These are phyloP conservation scores for Syritta pipiens DNA, from an alignment of 2,888 invertebrate genomes.

Conservation along the genomic window DNA sequence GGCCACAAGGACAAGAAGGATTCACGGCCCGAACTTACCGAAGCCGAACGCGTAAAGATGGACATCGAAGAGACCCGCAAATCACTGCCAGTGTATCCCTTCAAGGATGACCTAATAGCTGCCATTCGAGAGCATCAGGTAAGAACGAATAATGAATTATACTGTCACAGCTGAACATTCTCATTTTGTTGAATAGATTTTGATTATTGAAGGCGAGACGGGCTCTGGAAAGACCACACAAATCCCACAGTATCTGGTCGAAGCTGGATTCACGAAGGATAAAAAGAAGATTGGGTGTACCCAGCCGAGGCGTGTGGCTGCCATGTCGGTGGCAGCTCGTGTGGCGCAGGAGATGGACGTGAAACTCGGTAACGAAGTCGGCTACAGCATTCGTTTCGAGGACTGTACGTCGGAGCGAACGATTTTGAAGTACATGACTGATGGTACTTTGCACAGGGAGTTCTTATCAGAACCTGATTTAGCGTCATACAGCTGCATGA, in stretches of 20 bases:
- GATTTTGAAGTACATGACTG: conserved; percentile 99
- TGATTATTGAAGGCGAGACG: conserved; percentile 99
- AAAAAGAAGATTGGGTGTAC: conserved; percentile 97
- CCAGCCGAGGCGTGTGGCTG: conserved; percentile 97
- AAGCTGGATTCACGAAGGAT: conserved; percentile 92
- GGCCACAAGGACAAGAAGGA: conserved; percentile 81
- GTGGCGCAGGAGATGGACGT: conserved; percentile 99
- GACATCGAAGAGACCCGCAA: conserved; percentile 94
- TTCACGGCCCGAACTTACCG: conserved; percentile 83
- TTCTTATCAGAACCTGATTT: conserved; percentile 98
- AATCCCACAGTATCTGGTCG: conserved; percentile 98
- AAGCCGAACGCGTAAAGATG: conserved; percentile 86
- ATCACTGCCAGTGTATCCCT: conserved; percentile 96
- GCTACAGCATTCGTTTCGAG: conserved; percentile 97
- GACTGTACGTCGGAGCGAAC: conserved; percentile 99
- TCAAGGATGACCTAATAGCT: conserved; percentile 91
- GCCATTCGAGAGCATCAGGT: conserved; percentile 94
- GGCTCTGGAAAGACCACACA: conserved; percentile 99
- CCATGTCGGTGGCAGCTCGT: conserved; percentile 99
- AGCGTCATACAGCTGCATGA: conserved; percentile 97
- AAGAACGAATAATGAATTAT: conserved; percentile 36
- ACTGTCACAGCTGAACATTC: no score
- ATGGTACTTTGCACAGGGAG: conserved; percentile 97
- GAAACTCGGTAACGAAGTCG: conserved; percentile 96
- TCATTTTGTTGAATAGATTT: conserved; percentile 80